Conservation (phyloP, 2,797 vertebrate species). For the Arrhamphus sclerolepis region DNA sequence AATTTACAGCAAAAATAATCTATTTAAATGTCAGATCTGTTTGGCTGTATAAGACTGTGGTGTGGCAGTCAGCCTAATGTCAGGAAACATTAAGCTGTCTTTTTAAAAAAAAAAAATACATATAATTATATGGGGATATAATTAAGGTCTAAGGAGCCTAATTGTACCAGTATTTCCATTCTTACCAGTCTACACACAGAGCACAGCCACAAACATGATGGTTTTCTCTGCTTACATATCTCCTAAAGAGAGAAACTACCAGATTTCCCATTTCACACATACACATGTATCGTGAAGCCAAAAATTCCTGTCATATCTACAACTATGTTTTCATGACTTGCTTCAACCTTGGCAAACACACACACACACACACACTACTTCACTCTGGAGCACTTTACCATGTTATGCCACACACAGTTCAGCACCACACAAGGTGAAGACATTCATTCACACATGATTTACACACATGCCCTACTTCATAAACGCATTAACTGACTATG, state of each 20-base stretch:
- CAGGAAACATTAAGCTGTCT: not conserved
- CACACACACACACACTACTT: slow-evolving; percentile 35
- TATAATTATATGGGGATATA: not conserved
- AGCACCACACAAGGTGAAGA: not conserved
- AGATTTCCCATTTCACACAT: slow-evolving; percentile 39
- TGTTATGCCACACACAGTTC: slow-evolving; percentile 3
- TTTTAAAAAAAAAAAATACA: no score
- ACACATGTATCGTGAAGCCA: slow-evolving; percentile 30
- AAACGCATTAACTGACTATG: no score
- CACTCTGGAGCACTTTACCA: slow-evolving; percentile 21
- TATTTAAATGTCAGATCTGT: slow-evolving; percentile 3
- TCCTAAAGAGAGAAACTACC: slow-evolving; percentile 52
- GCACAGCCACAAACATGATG: slow-evolving; percentile 29
- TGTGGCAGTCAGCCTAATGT: slow-evolving; percentile 1
- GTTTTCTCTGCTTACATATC: slow-evolving; percentile 62
- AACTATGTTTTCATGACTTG: slow-evolving; percentile 37
- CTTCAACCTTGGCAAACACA: slow-evolving; percentile 47
- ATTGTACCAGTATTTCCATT: slow-evolving; percentile 51
- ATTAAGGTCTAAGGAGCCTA: slow-evolving; percentile 26
- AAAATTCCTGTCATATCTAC: slow-evolving; percentile 43
- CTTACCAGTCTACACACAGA: slow-evolving; percentile 49
- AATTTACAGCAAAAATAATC: slow-evolving; percentile 15
- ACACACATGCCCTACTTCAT: slow-evolving; percentile 17
- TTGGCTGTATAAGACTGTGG: not conserved
- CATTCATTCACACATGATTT: slow-evolving; percentile 11